Evolutionary conservation across 2,797 vertebrate genomes (phyloP).

Genomic region (Columba guinea): DNA sequence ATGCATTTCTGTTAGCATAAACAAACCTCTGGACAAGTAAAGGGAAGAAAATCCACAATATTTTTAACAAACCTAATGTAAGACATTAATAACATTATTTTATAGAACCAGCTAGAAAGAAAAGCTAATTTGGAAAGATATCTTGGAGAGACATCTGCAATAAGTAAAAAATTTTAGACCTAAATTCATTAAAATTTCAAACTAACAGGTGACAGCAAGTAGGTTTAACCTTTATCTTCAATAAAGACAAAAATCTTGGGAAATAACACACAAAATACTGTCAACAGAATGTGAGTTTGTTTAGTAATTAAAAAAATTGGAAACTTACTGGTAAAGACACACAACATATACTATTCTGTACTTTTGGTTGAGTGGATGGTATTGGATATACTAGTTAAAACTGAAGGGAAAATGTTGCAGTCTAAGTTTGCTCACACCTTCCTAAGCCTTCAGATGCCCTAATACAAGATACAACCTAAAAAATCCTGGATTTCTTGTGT

Average conservation of each 20-base stretch:
- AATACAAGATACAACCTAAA: neutral
- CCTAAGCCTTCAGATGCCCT: neutral
- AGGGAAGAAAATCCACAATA: neutral
- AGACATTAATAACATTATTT: neutral
- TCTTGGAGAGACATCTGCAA: neutral
- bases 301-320: neutral
- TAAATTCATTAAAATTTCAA: neutral
- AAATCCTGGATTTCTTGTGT: neutral
- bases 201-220: neutral
- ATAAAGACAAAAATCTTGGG: neutral
- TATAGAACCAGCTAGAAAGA: neutral
- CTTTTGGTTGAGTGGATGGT: neutral
- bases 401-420: neutral
- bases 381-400: neutral
- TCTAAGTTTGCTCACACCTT: neutral
- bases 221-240: neutral
- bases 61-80: neutral
- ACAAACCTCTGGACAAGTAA: neutral
- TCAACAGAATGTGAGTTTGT: neutral
- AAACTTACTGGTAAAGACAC: neutral
- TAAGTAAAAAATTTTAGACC: neutral
- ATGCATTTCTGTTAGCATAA: neutral
- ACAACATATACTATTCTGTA: neutral
- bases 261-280: neutral
- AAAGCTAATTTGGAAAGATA: neutral